Evolutionary conservation across 2,113 vertebrate genomes (phyloP).

Genomic region (Calonectris borealis): DNA sequence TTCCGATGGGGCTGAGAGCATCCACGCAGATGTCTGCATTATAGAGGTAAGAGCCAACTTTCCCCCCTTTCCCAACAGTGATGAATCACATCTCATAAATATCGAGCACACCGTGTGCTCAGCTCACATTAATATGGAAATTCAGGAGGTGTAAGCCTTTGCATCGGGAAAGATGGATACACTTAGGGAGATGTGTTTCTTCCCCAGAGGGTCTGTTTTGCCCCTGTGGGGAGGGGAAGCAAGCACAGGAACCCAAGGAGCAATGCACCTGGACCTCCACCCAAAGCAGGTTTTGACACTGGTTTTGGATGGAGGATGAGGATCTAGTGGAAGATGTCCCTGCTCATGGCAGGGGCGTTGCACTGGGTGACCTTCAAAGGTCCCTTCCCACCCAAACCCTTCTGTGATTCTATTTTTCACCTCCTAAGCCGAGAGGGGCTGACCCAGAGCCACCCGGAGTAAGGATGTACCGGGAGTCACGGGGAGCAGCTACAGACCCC

Average conservation of each 20-base stretch:
- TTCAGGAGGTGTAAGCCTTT: no score
- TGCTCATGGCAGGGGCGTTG: no score
- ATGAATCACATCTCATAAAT: no score
- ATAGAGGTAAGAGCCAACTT: background rate
- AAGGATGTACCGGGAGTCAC: accelerated
- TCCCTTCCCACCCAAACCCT: no score
- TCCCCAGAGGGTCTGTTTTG: background rate
- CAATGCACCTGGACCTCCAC: no score
- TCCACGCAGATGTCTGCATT: accelerated
- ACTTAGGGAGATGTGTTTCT: background rate
- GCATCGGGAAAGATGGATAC: background rate
- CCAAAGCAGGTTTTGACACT: background rate
- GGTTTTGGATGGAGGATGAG: background rate
- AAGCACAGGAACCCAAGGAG: background rate
- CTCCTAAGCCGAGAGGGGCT: background rate
- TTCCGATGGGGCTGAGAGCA: accelerated
- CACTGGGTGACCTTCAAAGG: no score
- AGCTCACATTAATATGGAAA: background rate
- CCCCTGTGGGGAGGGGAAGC: accelerated
- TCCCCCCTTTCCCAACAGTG: no score
- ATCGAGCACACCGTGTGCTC: accelerated
- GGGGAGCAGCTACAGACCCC: background rate
- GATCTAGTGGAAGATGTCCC: no score
- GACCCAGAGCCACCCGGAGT: background rate
- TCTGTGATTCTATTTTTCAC: background rate